phyloP scores from a whole-genome alignment of 2,888 invertebrate species.

The Leucophora obtusa region DNA sequence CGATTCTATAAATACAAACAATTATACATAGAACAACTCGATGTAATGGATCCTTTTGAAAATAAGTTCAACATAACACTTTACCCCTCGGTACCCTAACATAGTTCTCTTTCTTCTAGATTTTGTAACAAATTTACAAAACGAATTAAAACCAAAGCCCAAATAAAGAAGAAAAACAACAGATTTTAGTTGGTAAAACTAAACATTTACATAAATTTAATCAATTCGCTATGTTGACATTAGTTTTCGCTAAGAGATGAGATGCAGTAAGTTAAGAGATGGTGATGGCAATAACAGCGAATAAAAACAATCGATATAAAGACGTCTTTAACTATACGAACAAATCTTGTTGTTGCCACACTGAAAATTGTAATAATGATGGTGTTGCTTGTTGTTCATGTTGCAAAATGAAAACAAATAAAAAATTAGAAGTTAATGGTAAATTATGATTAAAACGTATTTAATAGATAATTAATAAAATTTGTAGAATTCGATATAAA shows the following conservation, averaged over 20 bases:
- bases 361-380: constrained; percentile 1
- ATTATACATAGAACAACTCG: too few species aligned
- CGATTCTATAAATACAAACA: too few species aligned
- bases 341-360: not conserved
- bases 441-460: not conserved
- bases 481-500: not conserved
- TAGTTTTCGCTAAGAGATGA: not conserved
- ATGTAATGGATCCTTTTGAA: too few species aligned
- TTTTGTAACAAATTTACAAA: constrained; percentile 2
- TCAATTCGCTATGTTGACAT: constrained; percentile 48
- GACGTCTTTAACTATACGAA: not conserved
- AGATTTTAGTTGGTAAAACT: not conserved
- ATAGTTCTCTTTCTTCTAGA: not conserved
- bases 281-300: not conserved
- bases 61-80: too few species aligned
- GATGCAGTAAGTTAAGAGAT: not conserved
- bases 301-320: not conserved
- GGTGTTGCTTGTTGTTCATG: not conserved
- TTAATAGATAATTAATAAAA: not conserved
- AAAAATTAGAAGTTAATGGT: not conserved
- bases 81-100: too few species aligned
- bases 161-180: not conserved
- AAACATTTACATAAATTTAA: constrained; percentile 62
- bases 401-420: not conserved
- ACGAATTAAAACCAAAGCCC: not conserved